phyloP scores from a whole-genome alignment of 2,113 vertebrate species.

The Beaufortia kweichowensis region DNA sequence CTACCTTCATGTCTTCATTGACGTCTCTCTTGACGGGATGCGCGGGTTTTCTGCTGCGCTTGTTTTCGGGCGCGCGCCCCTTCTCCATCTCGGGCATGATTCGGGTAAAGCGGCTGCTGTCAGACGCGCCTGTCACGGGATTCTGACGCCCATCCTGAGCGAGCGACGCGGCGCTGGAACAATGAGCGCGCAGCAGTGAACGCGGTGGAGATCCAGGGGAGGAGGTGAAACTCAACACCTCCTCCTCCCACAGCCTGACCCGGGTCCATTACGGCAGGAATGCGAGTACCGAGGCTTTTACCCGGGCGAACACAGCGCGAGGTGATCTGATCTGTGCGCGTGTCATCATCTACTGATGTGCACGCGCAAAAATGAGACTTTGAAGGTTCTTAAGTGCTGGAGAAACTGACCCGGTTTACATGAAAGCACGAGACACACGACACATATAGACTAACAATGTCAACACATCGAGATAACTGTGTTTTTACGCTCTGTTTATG shows the following conservation, averaged over 20 bases:
- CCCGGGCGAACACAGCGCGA: not conserved
- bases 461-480: no score
- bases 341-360: not conserved
- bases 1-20: slow-evolving; percentile 98
- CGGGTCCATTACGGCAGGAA: slow-evolving; percentile 52
- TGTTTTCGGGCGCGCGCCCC: slow-evolving; percentile 95
- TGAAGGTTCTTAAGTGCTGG: no score
- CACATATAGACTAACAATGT: no score
- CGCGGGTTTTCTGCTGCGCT: slow-evolving; percentile 92
- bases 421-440: no score
- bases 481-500: no score
- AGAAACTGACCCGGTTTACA: no score
- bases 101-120: slow-evolving; percentile 59
- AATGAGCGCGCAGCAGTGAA: slow-evolving; percentile 32
- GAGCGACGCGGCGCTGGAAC: slow-evolving; percentile 26
- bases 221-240: slow-evolving; percentile 75
- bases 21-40: slow-evolving; percentile 93
- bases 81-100: slow-evolving; percentile 98
- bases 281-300: slow-evolving; percentile 58
- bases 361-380: not conserved
- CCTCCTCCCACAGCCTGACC: slow-evolving; percentile 60
- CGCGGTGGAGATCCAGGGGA: slow-evolving; percentile 61
- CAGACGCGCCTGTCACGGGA: slow-evolving; percentile 39
- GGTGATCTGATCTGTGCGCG: not conserved
- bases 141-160: slow-evolving; percentile 15